Percentiles rank a stretch among this genome's conserved stretches.
phyloP scores from a whole-genome alignment of 2,797 vertebrate species.

The Melanotaenia nigrans region DNA sequence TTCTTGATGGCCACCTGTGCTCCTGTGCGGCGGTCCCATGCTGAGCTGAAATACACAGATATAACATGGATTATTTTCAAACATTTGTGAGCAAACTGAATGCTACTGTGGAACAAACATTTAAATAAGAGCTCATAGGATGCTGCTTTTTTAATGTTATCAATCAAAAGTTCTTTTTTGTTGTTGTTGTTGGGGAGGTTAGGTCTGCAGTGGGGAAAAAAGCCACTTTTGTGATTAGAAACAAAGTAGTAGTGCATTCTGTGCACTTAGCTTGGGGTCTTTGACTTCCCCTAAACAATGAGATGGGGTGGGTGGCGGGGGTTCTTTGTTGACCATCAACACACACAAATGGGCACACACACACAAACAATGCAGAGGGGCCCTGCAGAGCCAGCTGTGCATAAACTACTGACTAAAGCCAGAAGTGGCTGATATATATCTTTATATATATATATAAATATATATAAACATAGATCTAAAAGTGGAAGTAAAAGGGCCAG shows the following conservation, averaged over 20 bases:
- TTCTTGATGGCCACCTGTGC: constrained; percentile 94
- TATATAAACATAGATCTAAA: not conserved
- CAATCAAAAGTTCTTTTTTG: not conserved
- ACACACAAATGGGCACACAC: constrained; percentile 18
- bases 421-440: not conserved
- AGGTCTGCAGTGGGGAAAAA: constrained; percentile 3
- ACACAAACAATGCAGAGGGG: constrained; percentile 66
- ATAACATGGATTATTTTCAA: not conserved
- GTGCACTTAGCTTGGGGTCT: constrained; percentile 38
- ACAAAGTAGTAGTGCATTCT: constrained; percentile 39
- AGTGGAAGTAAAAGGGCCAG: not conserved
- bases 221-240: constrained; percentile 13
- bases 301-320: constrained; percentile 43
- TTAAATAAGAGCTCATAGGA: not conserved
- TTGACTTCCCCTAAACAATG: constrained; percentile 64
- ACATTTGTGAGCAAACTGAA: not conserved
- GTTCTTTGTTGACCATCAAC: constrained; percentile 72
- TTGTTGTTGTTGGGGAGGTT: no score
- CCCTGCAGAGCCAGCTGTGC: constrained; percentile 53
- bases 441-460: no score
- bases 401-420: constrained; percentile 10
- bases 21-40: constrained; percentile 84
- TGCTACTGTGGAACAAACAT: not conserved
- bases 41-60: constrained; percentile 81
- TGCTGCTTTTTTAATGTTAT: not conserved